A percentile compares a stretch with the other conserved stretches of the same genome.
Evolutionary conservation across 2,797 vertebrate genomes (phyloP).

Genomic region (Acanthurus leucopareius): DNA sequence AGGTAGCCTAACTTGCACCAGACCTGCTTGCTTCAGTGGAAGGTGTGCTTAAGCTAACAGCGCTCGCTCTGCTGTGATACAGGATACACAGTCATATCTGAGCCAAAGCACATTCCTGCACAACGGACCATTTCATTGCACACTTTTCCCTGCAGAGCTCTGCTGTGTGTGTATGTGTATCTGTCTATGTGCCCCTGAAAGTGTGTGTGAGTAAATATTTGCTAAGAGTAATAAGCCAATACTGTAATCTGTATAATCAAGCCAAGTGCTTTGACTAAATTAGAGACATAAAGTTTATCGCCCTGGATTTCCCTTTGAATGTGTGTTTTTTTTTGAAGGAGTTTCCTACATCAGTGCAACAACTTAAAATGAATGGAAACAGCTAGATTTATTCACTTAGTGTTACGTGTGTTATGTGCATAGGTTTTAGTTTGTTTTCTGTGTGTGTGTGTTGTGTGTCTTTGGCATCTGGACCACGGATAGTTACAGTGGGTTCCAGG

Average conservation of each 20-base stretch:
- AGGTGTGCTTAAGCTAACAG: constrained; percentile 71
- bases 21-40: constrained; percentile 55
- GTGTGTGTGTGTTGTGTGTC: constrained; percentile 28
- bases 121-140: constrained; percentile 61
- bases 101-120: constrained; percentile 75
- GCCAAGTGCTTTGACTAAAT: constrained; percentile 38
- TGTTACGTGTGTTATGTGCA: constrained; percentile 23
- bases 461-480: constrained; percentile 47
- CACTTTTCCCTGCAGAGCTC: constrained; percentile 47
- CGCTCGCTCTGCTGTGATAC: constrained; percentile 47
- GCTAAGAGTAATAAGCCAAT: constrained; percentile 49
- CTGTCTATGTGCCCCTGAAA: constrained; percentile 16
- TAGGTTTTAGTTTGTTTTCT: constrained; percentile 45
- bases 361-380: constrained; percentile 15
- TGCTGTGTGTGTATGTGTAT: constrained; percentile 29
- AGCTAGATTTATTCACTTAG: constrained; percentile 23
- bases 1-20: constrained; percentile 62
- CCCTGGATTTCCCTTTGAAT: constrained; percentile 23
- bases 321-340: constrained; percentile 24
- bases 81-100: constrained; percentile 55
- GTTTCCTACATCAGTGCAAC: constrained; percentile 10
- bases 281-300: constrained; percentile 28
- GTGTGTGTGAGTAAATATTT: constrained; percentile 69
- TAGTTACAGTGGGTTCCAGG: constrained; percentile 54
- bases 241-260: constrained; percentile 48